Percentiles rank a stretch among this genome's conserved stretches.
Evolutionary conservation across 30 jellyfish, hydroid and myxozoan genomes (phyloP).

Genomic region (Catostylus mosaicus): DNA sequence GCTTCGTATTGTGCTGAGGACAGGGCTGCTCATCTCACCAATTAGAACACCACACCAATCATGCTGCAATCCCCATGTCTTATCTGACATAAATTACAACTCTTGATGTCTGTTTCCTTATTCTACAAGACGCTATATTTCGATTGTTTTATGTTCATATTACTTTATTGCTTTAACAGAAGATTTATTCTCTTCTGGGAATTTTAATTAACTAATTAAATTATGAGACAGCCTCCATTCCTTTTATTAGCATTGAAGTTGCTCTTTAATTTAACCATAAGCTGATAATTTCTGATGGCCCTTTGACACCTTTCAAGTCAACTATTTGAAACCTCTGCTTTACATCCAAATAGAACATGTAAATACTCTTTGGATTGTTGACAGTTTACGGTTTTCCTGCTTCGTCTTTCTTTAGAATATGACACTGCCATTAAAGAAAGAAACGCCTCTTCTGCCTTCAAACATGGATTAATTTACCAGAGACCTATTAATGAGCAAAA

Average conservation of each 20-base stretch:
- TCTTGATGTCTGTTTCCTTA: too few relatives aligned
- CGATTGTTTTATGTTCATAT: background rate
- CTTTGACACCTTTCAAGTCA: background rate
- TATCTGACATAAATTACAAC: too few relatives aligned
- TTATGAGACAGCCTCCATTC: background rate
- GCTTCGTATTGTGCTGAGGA: too few relatives aligned
- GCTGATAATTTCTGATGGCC: slow-evolving; percentile 5
- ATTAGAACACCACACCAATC: too few relatives aligned
- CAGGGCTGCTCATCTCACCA: too few relatives aligned
- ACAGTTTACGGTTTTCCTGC: background rate
- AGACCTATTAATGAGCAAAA: background rate
- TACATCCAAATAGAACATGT: background rate
- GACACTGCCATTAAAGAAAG: background rate
- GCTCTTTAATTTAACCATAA: slow-evolving; percentile 1
- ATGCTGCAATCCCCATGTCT: too few relatives aligned
- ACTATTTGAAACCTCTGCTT: background rate
- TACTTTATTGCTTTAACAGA: background rate
- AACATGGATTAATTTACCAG: background rate
- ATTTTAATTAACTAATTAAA: background rate
- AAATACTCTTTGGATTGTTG: background rate
- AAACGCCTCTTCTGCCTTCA: slow-evolving; percentile 11
- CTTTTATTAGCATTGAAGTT: background rate
- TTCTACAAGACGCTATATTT: background rate
- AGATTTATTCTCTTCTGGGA: background rate
- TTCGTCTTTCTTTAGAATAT: background rate